A percentile compares a stretch with the other conserved stretches of the same genome.
Conservation (phyloP, 2,113 vertebrate genomes). For the Andinoacara biseriatus region DNA sequence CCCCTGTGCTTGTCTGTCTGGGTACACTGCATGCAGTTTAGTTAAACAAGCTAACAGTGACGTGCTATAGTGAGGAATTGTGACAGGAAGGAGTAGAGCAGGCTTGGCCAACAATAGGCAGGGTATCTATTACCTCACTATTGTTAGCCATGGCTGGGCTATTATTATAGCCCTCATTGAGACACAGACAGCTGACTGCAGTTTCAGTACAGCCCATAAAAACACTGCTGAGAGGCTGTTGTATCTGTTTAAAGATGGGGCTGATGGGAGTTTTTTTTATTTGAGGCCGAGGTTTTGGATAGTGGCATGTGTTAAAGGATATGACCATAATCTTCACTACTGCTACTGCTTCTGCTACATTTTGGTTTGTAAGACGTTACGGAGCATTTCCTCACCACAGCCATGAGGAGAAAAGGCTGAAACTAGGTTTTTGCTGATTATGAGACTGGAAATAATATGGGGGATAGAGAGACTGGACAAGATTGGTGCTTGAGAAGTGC, state of each 20-base stretch:
- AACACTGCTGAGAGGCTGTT: slow-evolving; percentile 13
- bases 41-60: slow-evolving; percentile 51
- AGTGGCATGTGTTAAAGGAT: background rate
- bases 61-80: slow-evolving; percentile 46
- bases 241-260: background rate
- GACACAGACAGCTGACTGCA: slow-evolving; percentile 64
- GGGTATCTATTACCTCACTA: slow-evolving; percentile 78
- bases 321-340: background rate
- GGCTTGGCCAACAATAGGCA: slow-evolving; percentile 58
- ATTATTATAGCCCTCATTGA: slow-evolving; percentile 72
- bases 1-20: slow-evolving; percentile 24
- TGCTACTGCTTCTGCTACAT: background rate
- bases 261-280: background rate
- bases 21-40: slow-evolving; percentile 48
- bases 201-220: slow-evolving; percentile 58
- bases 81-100: slow-evolving; percentile 67
- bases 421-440: slow-evolving; percentile 44
- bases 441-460: slow-evolving; percentile 39
- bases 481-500: slow-evolving; percentile 31
- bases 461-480: slow-evolving; percentile 2
- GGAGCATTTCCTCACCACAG: background rate
- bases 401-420: background rate
- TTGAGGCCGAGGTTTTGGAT: background rate
- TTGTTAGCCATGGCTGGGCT: slow-evolving; percentile 75
- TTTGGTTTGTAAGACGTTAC: background rate